phyloP scores from a whole-genome alignment of 2,888 invertebrate genomes.

The Frankliniella intonsa region DNA sequence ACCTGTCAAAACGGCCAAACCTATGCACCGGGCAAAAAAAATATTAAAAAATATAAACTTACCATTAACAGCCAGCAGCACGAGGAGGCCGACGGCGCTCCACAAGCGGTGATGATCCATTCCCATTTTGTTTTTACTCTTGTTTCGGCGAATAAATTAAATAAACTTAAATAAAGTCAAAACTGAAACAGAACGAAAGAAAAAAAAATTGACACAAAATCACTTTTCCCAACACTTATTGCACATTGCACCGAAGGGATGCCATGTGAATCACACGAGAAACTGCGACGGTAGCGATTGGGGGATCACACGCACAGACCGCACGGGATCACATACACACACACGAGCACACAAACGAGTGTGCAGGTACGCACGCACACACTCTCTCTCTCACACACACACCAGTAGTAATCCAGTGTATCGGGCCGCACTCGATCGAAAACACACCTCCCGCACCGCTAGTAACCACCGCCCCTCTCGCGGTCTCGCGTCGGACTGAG shows the following conservation, averaged over 20 bases:
- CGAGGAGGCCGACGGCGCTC: background rate
- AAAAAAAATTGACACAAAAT: background rate
- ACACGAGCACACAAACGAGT: background rate
- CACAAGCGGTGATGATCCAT: background rate
- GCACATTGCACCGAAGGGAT: too few relatives aligned
- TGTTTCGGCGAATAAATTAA: constrained; percentile 4
- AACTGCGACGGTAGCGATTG: too few relatives aligned
- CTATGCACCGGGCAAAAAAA: background rate
- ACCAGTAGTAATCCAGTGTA: too few relatives aligned
- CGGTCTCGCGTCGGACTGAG: constrained; percentile 10
- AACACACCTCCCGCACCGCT: background rate
- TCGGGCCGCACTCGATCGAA: background rate
- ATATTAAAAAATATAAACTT: background rate
- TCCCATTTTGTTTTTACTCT: background rate
- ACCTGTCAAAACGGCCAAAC: too few relatives aligned
- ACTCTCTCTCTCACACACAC: background rate
- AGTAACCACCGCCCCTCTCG: constrained; percentile 7
- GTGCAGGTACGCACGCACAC: background rate
- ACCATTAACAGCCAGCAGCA: background rate
- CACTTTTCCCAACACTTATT: too few relatives aligned
- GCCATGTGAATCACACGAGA: too few relatives aligned
- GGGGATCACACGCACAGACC: background rate
- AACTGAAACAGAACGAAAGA: background rate
- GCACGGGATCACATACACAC: background rate
- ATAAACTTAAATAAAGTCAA: constrained; percentile 18